Evolutionary conservation across 2,888 invertebrate genomes (phyloP).

Genomic region (Limnephilus auricula): DNA sequence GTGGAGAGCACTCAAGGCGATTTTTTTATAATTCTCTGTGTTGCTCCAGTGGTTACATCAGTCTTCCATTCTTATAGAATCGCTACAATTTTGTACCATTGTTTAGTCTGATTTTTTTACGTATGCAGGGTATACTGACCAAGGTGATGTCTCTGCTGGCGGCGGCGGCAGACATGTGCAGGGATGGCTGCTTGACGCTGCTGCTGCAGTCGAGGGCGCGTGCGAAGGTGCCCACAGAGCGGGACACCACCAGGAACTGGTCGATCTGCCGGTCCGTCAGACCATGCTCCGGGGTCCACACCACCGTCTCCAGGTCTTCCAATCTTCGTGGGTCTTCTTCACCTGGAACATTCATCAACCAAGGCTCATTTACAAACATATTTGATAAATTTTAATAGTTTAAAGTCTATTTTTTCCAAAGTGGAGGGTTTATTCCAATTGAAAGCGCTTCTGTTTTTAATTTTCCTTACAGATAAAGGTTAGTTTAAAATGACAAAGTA

Average conservation of each 20-base stretch:
- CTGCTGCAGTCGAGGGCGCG: conserved; percentile 98
- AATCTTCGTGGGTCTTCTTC: conserved; percentile 78
- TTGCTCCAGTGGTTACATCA: too few relatives aligned
- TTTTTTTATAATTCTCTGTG: too few relatives aligned
- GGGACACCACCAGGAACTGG: conserved; percentile 96
- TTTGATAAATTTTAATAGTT: conserved; percentile 18
- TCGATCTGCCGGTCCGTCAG: conserved; percentile 98
- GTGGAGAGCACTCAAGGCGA: too few relatives aligned
- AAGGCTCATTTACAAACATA: background rate
- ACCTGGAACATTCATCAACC: conserved; percentile 48
- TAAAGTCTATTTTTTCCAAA: too few relatives aligned
- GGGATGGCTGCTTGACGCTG: conserved; percentile 97
- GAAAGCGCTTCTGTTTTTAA: too few relatives aligned
- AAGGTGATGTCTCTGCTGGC: conserved; percentile 98
- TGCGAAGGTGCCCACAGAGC: conserved; percentile 98
- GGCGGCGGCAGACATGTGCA: conserved; percentile 99
- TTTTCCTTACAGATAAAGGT: too few relatives aligned
- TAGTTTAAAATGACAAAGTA: too few relatives aligned
- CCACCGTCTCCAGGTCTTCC: conserved; percentile 91
- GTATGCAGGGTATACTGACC: conserved; percentile 72
- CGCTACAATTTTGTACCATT: too few relatives aligned
- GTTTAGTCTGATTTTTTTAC: too few relatives aligned
- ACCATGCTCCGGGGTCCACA: conserved; percentile 96
- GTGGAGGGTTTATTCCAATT: too few relatives aligned
- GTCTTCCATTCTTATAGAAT: too few relatives aligned